Base-by-base conservation (phyloP, 2,797 vertebrate species). In the Macrochelys suwanniensis region DNA sequence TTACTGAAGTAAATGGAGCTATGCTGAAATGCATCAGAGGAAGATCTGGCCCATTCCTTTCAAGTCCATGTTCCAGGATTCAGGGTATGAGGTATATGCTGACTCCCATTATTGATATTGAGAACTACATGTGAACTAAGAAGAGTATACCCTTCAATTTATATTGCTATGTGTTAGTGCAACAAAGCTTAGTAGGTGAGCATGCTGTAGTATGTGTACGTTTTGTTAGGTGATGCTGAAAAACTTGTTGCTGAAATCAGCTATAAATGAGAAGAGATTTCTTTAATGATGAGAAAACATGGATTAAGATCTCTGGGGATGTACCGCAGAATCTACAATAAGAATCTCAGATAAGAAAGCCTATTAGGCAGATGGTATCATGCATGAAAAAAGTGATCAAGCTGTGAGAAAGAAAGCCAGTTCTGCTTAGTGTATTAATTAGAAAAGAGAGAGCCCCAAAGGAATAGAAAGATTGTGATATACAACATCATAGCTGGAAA, bases 321-420 rank as follows among this genome's bases (percentile, higher is more conserved):
- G 11, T 84, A 78, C 25, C 93, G 61, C 89, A 97, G 88, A 97
- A 96, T 89, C 85, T 89, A 92, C 87, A 94, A 68, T 93, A 92
- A 76, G 85, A 97, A 82, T 88, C 51, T 79, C 88, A 94, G 90
- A 96, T 68, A 97, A 92, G 88, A 97, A 97, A 97, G 84, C 94
- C 89, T 98, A 97, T 98, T 97, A 98, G 95, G 89, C 96, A 98
- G 96, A 98, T 97, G 95, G 93, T 85, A 94, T 97, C 90, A 91
- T 92, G 94, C 96, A 97, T 94, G 85, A 97, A 97, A 92, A 97
- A 96, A 97, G 76, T 84, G 93, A 97, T 96, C 95, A 92, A 95
- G 92, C 95, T 95, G 95, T 92, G 96, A 97, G 84, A 87, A 97
- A 97, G 85, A 94, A 95, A 97, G 84, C 84, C 90, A 97, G 91